Evolutionary conservation across 2,113 vertebrate species (phyloP), one percentile per base, ranked within the genome.

Genomic region (Campylorhamphus procurvoides): DNA sequence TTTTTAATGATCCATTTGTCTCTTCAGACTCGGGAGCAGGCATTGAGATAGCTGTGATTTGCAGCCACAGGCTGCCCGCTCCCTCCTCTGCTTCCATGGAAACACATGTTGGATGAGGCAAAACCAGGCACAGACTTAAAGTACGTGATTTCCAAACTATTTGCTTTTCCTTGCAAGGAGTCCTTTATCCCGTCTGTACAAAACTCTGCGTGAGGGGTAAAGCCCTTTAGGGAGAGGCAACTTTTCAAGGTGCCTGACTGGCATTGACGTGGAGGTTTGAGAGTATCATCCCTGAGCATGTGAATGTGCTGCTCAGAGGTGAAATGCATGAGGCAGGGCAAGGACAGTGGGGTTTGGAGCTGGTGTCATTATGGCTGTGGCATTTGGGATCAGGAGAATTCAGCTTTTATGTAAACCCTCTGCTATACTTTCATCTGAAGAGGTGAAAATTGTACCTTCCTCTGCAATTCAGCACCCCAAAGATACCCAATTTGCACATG

Each of bases 51-150:
- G 75, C 81, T 94, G 82, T 87, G 96, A 96, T 95, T 95, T 86
- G 89, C 89, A 89, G 91, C 94, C 76, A 7, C 91, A 60, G 87
- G 87, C 93, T 96, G 89, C 94, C 95, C 1, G 3, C 76, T 91
- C 50, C 87, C 52, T 76, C 87, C 80, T 93, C 81, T 95, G 96
- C 95, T 96, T 96, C 96, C 95, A 96, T 97, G 96, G 96, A 96
- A 97, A 96, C 95, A 92, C 29, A 13, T 47, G 52, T 77, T 89
- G 91, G 92, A 84, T 89, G 86, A 94, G n/a, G 40, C 12, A 4
- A 93, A 95, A 76, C n/a, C 46, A 73, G 87, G 69, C 90, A 46
- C 2, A 69, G 50, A 44, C 40, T 87, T 76, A 2, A 83, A 93
- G 72, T 63, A 72, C 74, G 29, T 29, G 60, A 86, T 92, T 91